A percentile compares a stretch with the other conserved stretches of the same genome.
Conservation (phyloP, 2,113 vertebrate genomes). For the Phrynosoma platyrhinos region DNA sequence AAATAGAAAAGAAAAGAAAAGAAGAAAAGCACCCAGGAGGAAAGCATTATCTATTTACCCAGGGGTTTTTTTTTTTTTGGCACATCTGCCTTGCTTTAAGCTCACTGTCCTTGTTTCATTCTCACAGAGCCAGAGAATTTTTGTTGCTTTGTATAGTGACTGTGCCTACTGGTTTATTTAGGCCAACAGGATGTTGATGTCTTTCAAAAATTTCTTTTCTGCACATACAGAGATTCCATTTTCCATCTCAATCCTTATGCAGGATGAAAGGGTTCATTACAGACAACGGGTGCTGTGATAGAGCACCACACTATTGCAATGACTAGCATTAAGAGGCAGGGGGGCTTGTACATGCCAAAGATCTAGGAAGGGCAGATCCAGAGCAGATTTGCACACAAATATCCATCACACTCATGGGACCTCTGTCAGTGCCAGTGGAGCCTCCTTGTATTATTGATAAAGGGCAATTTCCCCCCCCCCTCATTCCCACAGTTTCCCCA, state of each 20-base stretch:
- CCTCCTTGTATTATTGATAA: no score
- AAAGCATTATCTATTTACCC: slow-evolving; percentile 16
- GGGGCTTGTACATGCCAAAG: no score
- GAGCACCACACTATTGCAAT: no score
- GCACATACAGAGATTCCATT: background rate
- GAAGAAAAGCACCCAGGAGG: slow-evolving; percentile 30
- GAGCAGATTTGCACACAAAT: no score
- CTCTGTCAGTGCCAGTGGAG: no score
- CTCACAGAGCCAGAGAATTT: slow-evolving; percentile 1
- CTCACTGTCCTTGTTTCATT: background rate
- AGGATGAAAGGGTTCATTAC: background rate
- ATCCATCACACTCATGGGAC: no score
- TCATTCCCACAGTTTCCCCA: no score
- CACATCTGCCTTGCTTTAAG: slow-evolving; percentile 25
- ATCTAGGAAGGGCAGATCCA: no score
- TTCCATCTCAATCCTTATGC: background rate
- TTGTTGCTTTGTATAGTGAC: background rate
- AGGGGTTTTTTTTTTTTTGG: slow-evolving; percentile 28
- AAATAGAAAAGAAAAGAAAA: no score
- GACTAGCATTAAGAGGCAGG: no score
- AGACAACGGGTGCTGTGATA: no score
- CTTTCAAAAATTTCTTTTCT: background rate
- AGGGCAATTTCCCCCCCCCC: no score
- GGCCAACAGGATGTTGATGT: background rate
- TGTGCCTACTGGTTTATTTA: background rate